Evolutionary conservation across 2,888 invertebrate species (phyloP), one percentile per base, ranked within the genome.

Genomic region (Drosophila planitibia): DNA sequence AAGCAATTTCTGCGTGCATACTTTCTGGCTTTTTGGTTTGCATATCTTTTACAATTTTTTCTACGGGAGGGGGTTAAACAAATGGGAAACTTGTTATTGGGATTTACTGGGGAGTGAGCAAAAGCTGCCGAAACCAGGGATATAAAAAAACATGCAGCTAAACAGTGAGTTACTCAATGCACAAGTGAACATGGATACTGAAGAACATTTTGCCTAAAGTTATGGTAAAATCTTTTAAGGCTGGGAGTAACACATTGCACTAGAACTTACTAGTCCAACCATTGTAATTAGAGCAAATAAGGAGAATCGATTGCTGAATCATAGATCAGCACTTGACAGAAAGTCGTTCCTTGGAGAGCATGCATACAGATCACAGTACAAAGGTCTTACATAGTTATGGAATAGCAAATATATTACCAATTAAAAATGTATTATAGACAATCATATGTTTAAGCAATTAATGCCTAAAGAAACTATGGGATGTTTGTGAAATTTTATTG

Each of bases 1-100:
- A 81, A 78, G 78, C 81, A 78, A 77, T 73, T 77, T 74, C 66
- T 76, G 64, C 51, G 28, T 52, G 51, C 66, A 66, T 47, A 57
- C 47, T 70, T 70, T 76, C 3, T 25, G 49, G 16, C 25, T 65
- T 57, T 60, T 63, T 75, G 25, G 39, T 19, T 58, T 51, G 44
- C 57, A 53, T 49, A 64, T 59, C 55, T 41, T 39, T 33, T 51
- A 10, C 28, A 3, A 7, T 49, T 41, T 14, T 30, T 19, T 32
- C 16, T 39, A 41, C 33, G 41, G 61, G 39, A 5, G n/a, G 41
- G 0, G 12, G 2, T 32, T 60, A 68, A 65, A 30, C 64, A 71
- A 81, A 76, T 65, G 61, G 33, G 7, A 67, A 76, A 62, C 77
- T 81, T 76, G 61, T 81, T 68, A 61, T 73, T 59, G 6, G 57